Conservation (phyloP, 2,113 vertebrate species). For the Tichodroma muraria region DNA sequence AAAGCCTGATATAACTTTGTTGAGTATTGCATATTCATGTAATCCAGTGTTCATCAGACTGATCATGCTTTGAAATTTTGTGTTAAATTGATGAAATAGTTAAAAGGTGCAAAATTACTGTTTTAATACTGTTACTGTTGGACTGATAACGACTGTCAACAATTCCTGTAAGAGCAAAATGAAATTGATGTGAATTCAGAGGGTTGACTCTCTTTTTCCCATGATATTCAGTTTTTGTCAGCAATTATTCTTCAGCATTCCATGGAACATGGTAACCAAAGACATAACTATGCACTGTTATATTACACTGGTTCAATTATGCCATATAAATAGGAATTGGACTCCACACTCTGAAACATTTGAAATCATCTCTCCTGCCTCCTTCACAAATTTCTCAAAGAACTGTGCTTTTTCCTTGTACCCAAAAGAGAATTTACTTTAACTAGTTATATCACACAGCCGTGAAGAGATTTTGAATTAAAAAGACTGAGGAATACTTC, state of each 20-base stretch:
- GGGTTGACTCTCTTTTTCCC: neutral
- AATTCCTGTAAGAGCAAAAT: neutral
- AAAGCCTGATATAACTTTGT: neutral
- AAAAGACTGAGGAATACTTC: neutral
- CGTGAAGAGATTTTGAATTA: neutral
- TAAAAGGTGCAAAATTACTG: neutral
- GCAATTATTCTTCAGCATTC: neutral
- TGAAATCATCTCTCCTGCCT: neutral
- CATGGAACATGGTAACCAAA: neutral
- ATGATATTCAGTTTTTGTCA: neutral
- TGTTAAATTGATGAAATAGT: neutral
- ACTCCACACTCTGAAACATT: neutral
- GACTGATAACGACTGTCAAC: neutral
- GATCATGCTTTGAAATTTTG: neutral
- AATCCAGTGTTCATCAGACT: neutral
- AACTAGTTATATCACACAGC: neutral
- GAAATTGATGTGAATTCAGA: neutral
- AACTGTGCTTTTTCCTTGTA: neutral
- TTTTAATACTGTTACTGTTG: neutral
- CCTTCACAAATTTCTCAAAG: neutral
- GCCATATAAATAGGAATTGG: neutral
- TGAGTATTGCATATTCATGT: slow-evolving; percentile 11
- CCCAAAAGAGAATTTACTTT: neutral
- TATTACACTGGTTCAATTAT: neutral
- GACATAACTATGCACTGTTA: neutral